Evolutionary conservation across 53 echinoderm and acorn worm genomes (phyloP), one percentile per base, ranked within the genome.

Genomic region (Mesocentrotus franciscanus): DNA sequence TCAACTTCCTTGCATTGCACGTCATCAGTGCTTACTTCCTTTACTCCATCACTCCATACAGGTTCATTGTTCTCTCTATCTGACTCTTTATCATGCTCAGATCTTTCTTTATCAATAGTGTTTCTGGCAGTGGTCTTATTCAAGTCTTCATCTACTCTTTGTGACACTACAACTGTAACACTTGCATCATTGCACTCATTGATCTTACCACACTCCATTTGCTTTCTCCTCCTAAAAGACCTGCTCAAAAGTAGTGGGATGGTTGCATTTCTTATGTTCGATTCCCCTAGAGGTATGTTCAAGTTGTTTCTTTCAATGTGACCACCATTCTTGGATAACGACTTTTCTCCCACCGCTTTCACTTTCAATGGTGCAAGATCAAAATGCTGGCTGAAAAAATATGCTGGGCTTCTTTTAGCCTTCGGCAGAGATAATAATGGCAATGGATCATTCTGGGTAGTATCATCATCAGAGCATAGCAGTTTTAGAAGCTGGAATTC

Each of bases 401-500:
- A 56, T 13, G 57, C 14, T 55, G 49, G 87, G 12, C 58, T 56
- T 4, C 87, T 27, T n/a, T 87, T 58, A 26, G 8, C 27, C 59
- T 87, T 87, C 26, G 87, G 59, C 24, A 87, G 10, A 87, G 87
- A 87, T 27, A 87, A 29, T 58, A 87, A 58, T 16, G 87, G 87
- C n/a, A 87, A n/a, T 57, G 87, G 29, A 56, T 29, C 11, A 57
- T 29, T 58, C n/a, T 24, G n/a, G 59, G n/a, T 87, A 1, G 87
- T 57, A 27, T 87, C 58, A 10, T 87, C 87, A 58, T 87, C 87
- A 11, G 87, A 87, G 34, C 57, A 87, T 10, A 87, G 58, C 27
- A 87, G 87, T 58, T 87, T 87, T 27, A 87, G n/a, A n/a, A 87
- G 87, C n/a, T 87, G 87, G 12, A 57, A 58, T 4, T 87, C 87